A percentile compares a stretch with the other conserved stretches of the same genome.
phyloP scores from a whole-genome alignment of 2,113 vertebrate genomes.

The Zosterops pallidus region DNA sequence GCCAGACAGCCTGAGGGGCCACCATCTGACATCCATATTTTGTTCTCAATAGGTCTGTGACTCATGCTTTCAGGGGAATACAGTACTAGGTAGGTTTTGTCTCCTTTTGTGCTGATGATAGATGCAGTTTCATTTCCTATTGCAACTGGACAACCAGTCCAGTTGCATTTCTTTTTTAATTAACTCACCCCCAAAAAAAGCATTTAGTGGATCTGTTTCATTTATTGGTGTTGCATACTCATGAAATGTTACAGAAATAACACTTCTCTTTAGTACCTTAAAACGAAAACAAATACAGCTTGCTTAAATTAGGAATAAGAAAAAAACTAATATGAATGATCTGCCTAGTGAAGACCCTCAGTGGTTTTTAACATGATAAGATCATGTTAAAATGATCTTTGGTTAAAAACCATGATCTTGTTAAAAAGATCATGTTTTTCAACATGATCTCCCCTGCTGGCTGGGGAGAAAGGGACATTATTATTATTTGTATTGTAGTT shows the following conservation, averaged over 20 bases:
- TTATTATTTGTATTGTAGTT: background rate
- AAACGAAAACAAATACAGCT: background rate
- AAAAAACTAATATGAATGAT: background rate
- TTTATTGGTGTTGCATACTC: background rate
- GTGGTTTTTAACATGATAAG: background rate
- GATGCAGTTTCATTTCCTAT: constrained; percentile 45
- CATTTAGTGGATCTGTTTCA: background rate
- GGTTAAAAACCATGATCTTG: too few relatives aligned
- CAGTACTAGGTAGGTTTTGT: background rate
- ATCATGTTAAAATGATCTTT: too few relatives aligned
- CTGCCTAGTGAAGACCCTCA: background rate
- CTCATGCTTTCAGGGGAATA: constrained; percentile 46
- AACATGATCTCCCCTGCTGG: background rate
- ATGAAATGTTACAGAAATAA: background rate
- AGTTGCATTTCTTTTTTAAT: background rate
- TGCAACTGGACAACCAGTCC: constrained; percentile 17
- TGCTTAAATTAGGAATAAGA: background rate
- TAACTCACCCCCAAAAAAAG: rapidly evolving
- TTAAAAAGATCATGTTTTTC: too few relatives aligned
- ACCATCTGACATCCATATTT: constrained; percentile 60
- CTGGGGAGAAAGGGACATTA: background rate
- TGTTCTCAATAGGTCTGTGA: constrained; percentile 26
- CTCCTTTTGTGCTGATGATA: constrained; percentile 20
- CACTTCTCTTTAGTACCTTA: background rate
- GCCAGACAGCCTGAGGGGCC: constrained; percentile 39